phyloP scores from a whole-genome alignment of 1,140 invertebrate genomes.

The Onthophagus taurus region DNA sequence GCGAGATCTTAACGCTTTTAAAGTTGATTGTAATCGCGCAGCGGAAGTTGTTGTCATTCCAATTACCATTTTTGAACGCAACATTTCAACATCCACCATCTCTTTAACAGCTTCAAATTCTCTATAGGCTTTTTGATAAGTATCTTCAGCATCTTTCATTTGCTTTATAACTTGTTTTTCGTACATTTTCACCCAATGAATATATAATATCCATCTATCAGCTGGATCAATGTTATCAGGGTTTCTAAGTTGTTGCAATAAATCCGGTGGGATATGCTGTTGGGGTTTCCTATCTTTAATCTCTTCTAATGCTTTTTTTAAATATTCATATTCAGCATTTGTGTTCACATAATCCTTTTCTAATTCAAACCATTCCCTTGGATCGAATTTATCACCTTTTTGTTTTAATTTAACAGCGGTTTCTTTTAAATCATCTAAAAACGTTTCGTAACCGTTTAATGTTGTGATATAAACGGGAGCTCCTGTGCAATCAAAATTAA shows the following conservation, averaged over 20 bases:
- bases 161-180: slow-evolving; percentile 28
- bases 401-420: neutral
- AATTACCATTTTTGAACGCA: slow-evolving; percentile 43
- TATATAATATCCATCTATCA: slow-evolving; percentile 36
- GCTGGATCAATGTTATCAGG: slow-evolving; percentile 26
- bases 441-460: neutral
- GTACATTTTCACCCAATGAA: slow-evolving; percentile 33
- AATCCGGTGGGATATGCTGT: neutral
- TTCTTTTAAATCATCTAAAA: neutral
- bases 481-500: neutral
- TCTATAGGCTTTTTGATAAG: slow-evolving; percentile 34
- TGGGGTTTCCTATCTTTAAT: neutral
- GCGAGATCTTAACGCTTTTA: slow-evolving; percentile 49
- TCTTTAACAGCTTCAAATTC: slow-evolving; percentile 34
- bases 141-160: slow-evolving; percentile 25
- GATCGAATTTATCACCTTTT: neutral
- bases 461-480: neutral
- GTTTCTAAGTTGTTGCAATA: slow-evolving; percentile 19
- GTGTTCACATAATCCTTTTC: neutral
- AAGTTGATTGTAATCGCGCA: slow-evolving; percentile 52
- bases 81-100: slow-evolving; percentile 32
- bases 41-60: slow-evolving; percentile 74
- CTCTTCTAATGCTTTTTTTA: slow-evolving; percentile 5
- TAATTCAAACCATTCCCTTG: neutral
- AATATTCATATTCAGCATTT: neutral